A percentile compares a stretch with the other conserved stretches of the same genome.
These are phyloP conservation scores for Tapirus indicus DNA, from an alignment of 2,797 vertebrate genomes.

Conservation along the genomic window DNA sequence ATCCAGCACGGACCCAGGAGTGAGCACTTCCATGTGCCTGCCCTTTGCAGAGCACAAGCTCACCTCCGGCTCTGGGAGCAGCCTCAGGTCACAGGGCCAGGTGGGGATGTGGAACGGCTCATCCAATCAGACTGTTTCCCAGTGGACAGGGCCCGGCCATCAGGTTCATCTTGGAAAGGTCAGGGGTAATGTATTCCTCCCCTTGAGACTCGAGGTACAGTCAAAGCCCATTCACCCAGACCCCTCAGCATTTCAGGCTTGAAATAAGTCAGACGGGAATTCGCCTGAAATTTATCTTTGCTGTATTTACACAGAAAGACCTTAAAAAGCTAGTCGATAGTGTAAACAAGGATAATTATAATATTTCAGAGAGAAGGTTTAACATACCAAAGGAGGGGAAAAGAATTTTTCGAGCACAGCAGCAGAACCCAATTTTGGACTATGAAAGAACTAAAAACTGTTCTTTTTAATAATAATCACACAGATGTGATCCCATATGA, in stretches of 20 bases:
- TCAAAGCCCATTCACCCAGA: neutral
- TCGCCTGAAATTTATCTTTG: conserved; percentile 78
- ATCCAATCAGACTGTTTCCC: neutral
- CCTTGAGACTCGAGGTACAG: neutral
- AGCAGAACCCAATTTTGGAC: neutral
- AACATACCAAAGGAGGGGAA: neutral
- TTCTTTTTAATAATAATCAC: neutral
- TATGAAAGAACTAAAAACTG: neutral
- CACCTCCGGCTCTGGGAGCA: neutral
- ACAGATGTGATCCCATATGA: neutral
- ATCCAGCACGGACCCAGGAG: neutral
- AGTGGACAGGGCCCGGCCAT: neutral
- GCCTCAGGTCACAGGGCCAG: neutral
- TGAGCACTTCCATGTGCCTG: neutral
- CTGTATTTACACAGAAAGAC: conserved; percentile 75
- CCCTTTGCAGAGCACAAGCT: accelerated
- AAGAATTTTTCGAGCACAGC: neutral
- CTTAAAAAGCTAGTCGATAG: conserved; percentile 71
- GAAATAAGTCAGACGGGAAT: conserved; percentile 62
- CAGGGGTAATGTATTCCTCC: conserved; percentile 72
- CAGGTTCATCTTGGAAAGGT: conserved; percentile 59
- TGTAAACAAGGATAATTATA: conserved; percentile 75
- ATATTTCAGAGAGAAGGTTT: conserved; percentile 71
- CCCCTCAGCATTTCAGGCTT: conserved; percentile 43
- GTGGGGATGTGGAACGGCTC: neutral